phyloP scores from a whole-genome alignment of 2,888 invertebrate species.

The Willowsia nigromaculata region DNA sequence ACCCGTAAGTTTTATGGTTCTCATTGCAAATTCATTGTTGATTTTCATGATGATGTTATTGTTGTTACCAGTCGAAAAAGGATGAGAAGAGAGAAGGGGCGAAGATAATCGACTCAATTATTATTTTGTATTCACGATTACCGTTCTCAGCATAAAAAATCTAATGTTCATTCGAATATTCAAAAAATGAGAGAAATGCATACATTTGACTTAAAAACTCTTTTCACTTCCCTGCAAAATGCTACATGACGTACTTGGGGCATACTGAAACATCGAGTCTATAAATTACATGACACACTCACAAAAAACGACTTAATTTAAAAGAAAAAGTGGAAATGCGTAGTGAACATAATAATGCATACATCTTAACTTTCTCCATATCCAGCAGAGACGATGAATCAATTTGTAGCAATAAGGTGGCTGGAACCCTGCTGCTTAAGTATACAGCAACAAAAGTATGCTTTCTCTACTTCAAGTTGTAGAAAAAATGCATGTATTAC shows the following conservation, averaged over 20 bases:
- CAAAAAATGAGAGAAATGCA: background rate
- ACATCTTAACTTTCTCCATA: conserved; percentile 3
- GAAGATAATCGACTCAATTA: conserved; percentile 61
- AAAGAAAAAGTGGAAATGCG: conserved; percentile 8
- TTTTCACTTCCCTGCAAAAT: background rate
- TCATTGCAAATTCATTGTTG: conserved; percentile 77
- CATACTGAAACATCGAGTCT: background rate
- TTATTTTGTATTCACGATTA: conserved; percentile 49
- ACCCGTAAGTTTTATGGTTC: conserved; percentile 77
- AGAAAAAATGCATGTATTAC: too few relatives aligned
- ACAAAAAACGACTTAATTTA: background rate
- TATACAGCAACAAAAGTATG: background rate
- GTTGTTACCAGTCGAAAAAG: background rate
- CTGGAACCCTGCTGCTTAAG: conserved; percentile 71
- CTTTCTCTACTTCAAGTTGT: background rate
- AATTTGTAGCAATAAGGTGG: conserved; percentile 77
- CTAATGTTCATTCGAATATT: background rate
- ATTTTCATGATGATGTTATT: conserved; percentile 52
- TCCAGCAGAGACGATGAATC: conserved; percentile 76
- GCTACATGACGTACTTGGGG: background rate
- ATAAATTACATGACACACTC: background rate
- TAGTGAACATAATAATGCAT: background rate
- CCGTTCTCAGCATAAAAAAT: background rate
- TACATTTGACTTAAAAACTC: background rate
- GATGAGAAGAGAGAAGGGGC: conserved; percentile 42